phyloP scores from a whole-genome alignment of 2,888 invertebrate genomes.

The Patella caerulea region DNA sequence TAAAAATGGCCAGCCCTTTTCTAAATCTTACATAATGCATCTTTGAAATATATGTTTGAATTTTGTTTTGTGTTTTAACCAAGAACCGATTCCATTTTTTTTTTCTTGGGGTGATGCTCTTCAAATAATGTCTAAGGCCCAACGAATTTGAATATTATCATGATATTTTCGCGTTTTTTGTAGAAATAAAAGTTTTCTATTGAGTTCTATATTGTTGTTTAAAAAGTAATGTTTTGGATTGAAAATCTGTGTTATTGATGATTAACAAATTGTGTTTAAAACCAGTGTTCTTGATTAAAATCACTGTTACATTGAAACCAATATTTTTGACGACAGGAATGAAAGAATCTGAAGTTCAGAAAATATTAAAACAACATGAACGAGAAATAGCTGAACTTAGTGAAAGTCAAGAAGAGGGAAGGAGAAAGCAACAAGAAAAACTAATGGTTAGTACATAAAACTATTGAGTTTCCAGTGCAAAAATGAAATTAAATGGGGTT shows the following conservation, averaged over 20 bases:
- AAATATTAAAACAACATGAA: slow-evolving; percentile 59
- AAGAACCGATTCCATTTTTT: neutral
- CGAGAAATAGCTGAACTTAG: slow-evolving; percentile 50
- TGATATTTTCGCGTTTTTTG: too few species aligned
- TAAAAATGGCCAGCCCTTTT: too few species aligned
- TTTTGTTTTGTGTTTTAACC: neutral
- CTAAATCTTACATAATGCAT: neutral
- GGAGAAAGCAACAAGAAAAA: slow-evolving; percentile 51
- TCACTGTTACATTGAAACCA: neutral
- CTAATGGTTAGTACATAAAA: slow-evolving; percentile 40
- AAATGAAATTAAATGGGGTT: too few species aligned
- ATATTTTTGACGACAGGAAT: slow-evolving; percentile 39
- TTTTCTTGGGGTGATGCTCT: neutral
- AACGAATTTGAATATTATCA: too few species aligned
- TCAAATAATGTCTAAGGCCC: too few species aligned
- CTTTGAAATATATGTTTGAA: neutral
- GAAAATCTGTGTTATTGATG: too few species aligned
- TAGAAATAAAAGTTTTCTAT: too few species aligned
- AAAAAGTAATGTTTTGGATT: too few species aligned
- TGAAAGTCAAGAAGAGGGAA: slow-evolving; percentile 47
- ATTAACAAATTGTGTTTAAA: too few species aligned
- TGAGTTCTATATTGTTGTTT: too few species aligned
- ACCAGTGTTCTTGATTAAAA: too few species aligned
- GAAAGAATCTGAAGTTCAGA: slow-evolving; percentile 46
- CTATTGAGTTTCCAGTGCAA: too few species aligned